Percentiles rank a stretch among this genome's conserved stretches.
Conservation (phyloP, 2,797 vertebrate genomes). For the Argya squamiceps region DNA sequence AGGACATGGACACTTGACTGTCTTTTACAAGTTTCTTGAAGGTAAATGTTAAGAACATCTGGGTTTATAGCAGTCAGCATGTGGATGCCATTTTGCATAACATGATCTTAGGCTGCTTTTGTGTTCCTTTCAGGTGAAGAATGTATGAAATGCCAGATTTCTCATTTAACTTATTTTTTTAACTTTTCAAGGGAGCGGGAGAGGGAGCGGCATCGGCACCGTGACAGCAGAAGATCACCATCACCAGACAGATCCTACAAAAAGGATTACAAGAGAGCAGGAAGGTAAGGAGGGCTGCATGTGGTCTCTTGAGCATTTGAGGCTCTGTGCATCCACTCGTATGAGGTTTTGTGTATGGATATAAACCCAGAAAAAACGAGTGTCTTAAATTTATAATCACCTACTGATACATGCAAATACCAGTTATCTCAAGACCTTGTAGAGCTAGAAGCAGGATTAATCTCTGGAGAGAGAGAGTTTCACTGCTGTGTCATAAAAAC, state of each 20-base stretch:
- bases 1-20: neutral
- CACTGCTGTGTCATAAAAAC: neutral
- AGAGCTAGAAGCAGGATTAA: neutral
- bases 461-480: neutral
- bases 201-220: conserved; percentile 89
- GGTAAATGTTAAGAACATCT: neutral
- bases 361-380: neutral
- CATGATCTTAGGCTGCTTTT: neutral
- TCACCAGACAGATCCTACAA: conserved; percentile 87
- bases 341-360: neutral
- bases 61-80: neutral
- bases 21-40: neutral
- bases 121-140: neutral
- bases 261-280: conserved; percentile 84
- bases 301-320: neutral
- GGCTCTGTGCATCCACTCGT: neutral
- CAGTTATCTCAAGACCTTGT: neutral
- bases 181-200: conserved; percentile 76
- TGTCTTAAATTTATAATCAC: neutral
- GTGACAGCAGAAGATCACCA: conserved; percentile 86
- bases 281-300: conserved; percentile 78
- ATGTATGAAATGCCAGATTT: neutral
- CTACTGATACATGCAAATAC: neutral
- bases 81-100: neutral
- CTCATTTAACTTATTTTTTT: conserved; percentile 47